Evolutionary conservation across 1,140 invertebrate genomes (phyloP), one percentile per base, ranked within the genome.

Genomic region (Kradibia gibbosae): DNA sequence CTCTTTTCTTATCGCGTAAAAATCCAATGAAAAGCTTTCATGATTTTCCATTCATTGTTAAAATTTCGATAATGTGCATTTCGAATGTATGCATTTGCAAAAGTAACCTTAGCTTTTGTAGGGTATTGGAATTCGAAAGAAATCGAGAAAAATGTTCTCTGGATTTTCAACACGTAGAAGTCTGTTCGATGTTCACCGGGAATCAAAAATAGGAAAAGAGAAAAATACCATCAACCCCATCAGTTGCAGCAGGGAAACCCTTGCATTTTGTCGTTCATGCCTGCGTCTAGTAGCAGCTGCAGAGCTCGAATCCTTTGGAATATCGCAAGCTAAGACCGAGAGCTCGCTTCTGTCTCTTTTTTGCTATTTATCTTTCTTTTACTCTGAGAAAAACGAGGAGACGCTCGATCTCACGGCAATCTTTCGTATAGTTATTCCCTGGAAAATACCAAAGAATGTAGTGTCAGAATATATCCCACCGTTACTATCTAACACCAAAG

Each of bases 261-360:
- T 57, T 62, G 70, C 67, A 73, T 73, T 48, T 62, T 42, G 22
- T 31, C 31, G 45, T 62, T 67, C 20, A 20, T n/a, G 20, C 36
- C n/a, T 5, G 34, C 20, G 5, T 67, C 50, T 22, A 28, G 70
- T 60, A 79, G 60, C 78, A 74, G 78, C 78, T 79, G 78, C 71
- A 53, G 36, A 45, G 10, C 25, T 45, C 55, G 11, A 80, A 80
- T 60, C 67, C 72, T 42, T 72, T 10, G 31, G 57, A 80, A 80
- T 80, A 80, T 80, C 79, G 79, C 72, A 42, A 67, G 57, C 72
- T 70, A 75, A 76, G 79, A 72, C 22, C 50, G 42, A 76, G 70
- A 76, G 45, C 57, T 74, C 71, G 71, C 42, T 13, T 5, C 60
- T 31, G 2, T 22, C 45, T 74, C 71, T 10, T 20, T n/a, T 3